Base-by-base conservation (phyloP, 2,888 invertebrate genomes). In the Siphonodentalium dalli region DNA sequence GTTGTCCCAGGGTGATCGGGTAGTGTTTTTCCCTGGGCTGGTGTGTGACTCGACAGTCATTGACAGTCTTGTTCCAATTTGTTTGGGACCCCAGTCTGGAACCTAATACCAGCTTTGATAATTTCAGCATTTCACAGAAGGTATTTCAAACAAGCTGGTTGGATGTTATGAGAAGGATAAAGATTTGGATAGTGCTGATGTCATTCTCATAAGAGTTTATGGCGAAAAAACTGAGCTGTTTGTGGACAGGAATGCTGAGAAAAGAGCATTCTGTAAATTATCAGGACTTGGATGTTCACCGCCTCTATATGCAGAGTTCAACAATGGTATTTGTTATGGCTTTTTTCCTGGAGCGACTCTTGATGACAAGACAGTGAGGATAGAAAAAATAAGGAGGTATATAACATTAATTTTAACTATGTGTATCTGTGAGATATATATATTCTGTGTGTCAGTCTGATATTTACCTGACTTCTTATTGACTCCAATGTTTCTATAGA, bases 271-370 rank as follows among this genome's bases (percentile, higher is more conserved):
- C 38, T 29, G 21, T 2, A 37, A 65, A 9, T 47, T 75, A 18
- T 38, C 85, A 86, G 60, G 58, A 56, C 86, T 87, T 66, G 90
- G 90, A 18, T 86, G 92, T 69, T 93, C 94, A 38, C 92, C 96
- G 45, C 87, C 89, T 41, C 84, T 98, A 39, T 93, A 91, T 84
- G 95, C 92, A 42, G 89, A 90, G 40, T 98, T 98, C 83, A 86
- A 88, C 68, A 99, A 99, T 85, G 98, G 98, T 11, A 85, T 98
- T 64, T 91, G 90, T 34, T 98, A 97, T 81, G 89, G 92, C 80
- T 86, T 78, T 70, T 74, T 83, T 62, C 89, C 90, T 61, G 98
- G 98, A 39, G 85, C 85, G 7, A 74, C 78, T 3, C 52, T 83
- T 11, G 74, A 76, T 54, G 69, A 72, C 43, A 63, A 77, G 2